phyloP scores from a whole-genome alignment of 2,888 invertebrate species.

The Axea sp. region DNA sequence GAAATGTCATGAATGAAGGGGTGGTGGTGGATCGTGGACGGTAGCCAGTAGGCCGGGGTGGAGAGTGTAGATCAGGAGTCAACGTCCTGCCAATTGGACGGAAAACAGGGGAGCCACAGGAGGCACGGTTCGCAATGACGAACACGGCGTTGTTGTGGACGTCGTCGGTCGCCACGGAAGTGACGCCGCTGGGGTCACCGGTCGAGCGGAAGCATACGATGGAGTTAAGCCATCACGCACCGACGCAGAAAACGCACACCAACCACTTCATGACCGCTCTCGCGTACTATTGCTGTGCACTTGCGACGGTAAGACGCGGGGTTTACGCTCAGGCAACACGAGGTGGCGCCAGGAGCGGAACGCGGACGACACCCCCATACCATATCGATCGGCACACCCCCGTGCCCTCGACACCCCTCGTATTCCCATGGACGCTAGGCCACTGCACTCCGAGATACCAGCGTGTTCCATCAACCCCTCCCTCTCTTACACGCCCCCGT shows the following conservation, averaged over 20 bases:
- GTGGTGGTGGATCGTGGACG: too few relatives aligned
- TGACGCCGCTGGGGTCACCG: conserved; percentile 42
- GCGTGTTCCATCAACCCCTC: conserved; percentile 67
- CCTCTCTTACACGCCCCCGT: conserved; percentile 1
- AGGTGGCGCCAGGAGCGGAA: conserved; percentile 71
- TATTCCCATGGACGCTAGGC: conserved; percentile 71
- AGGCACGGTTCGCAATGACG: too few relatives aligned
- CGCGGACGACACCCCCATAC: conserved; percentile 72
- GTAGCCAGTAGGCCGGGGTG: too few relatives aligned
- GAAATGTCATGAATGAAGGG: too few relatives aligned
- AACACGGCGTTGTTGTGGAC: too few relatives aligned
- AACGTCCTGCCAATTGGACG: too few relatives aligned
- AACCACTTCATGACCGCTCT: conserved; percentile 46
- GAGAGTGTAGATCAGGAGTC: too few relatives aligned
- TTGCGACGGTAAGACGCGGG: conserved; percentile 56
- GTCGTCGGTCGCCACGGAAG: too few relatives aligned
- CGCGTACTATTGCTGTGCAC: conserved; percentile 59
- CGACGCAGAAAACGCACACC: conserved; percentile 17
- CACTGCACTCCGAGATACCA: conserved; percentile 74
- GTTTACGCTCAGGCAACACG: too few relatives aligned
- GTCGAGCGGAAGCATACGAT: conserved; percentile 14
- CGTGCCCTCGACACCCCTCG: conserved; percentile 55
- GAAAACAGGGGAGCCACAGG: too few relatives aligned
- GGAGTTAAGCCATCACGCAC: conserved; percentile 35
- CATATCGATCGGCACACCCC: conserved; percentile 74